phyloP scores from a whole-genome alignment of 2,113 vertebrate species.

The Trichechus manatus region DNA sequence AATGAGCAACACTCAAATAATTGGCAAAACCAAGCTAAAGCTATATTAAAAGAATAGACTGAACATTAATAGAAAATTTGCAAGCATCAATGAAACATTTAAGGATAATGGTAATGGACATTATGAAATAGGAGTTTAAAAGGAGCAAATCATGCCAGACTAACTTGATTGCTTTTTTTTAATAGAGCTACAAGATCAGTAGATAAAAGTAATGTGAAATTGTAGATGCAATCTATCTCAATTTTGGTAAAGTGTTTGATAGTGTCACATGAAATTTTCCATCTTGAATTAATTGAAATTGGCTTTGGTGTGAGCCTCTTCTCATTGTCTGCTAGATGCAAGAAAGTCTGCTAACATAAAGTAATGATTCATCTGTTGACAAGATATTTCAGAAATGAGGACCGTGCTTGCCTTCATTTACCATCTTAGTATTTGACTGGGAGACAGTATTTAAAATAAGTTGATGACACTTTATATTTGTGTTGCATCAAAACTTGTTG shows the following conservation, averaged over 20 bases:
- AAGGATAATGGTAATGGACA: conserved; percentile 77
- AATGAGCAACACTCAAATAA: conserved; percentile 46
- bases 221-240: conserved; percentile 81
- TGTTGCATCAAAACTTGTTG: conserved; percentile 65
- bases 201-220: conserved; percentile 77
- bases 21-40: conserved; percentile 62
- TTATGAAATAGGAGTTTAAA: conserved; percentile 76
- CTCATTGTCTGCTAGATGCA: conserved; percentile 28
- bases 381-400: conserved; percentile 36
- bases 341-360: conserved; percentile 8
- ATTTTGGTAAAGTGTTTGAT: conserved; percentile 81
- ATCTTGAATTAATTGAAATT: conserved; percentile 80
- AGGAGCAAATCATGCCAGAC: conserved; percentile 71
- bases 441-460: conserved; percentile 52
- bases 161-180: conserved; percentile 78
- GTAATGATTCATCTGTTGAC: neutral
- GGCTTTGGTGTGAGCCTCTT: conserved; percentile 66
- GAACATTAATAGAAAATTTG: conserved; percentile 74
- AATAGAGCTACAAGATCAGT: conserved; percentile 74
- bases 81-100: conserved; percentile 35
- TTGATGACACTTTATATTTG: conserved; percentile 66
- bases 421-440: conserved; percentile 51
- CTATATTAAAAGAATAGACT: conserved; percentile 63
- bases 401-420: conserved; percentile 58
- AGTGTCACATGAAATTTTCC: conserved; percentile 81